Base-by-base conservation (phyloP, 2,888 invertebrate genomes). In the Protonemura montana region DNA sequence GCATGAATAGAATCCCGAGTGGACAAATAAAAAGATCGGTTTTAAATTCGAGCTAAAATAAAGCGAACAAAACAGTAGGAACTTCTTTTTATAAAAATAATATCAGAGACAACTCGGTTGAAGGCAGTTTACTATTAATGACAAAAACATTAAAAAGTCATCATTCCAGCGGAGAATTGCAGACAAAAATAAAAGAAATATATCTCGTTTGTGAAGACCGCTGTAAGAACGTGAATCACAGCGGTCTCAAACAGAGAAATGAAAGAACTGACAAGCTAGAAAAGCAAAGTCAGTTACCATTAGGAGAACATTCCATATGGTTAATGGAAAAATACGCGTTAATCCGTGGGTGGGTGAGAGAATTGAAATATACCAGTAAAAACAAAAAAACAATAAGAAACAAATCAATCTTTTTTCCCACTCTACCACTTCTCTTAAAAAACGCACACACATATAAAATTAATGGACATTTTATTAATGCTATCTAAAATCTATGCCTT, bases 121-220 rank as follows among this genome's bases (percentile, higher is more conserved):
- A 21, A 21, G 59, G 59, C 6, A 59, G 13, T 59, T 59, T 21
- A 59, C 59, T 21, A 59, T 59, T 59, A 59, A 59, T 21, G 59
- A 59, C 59, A 59, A 59, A 59, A 59, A 59, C 59, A 59, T 59
- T 59, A 59, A 59, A 59, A 59, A 59, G 59, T 59, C 59, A 59
- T 59, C 21, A 59, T 21, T 59, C 21, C 21, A 59, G 5, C 35
- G 10, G 35, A 35, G 59, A 59, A 59, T 59, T 21, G 59, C 59
- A 7, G 59, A 59, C 59, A 59, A 59, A 35, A 59, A 59, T 59
- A 59, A 59, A 59, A 59, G 59, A 10, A 13, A 13, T 3, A 59
- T 10, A 59, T 59, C 59, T 59, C 59, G 59, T 59, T 59, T 59
- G 59, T 21, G 59, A 59, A 59, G 2, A 59, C 59, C 59, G 59